These are phyloP conservation scores for Pampus argenteus DNA, from an alignment of 2,797 vertebrate species.

Conservation along the genomic window DNA sequence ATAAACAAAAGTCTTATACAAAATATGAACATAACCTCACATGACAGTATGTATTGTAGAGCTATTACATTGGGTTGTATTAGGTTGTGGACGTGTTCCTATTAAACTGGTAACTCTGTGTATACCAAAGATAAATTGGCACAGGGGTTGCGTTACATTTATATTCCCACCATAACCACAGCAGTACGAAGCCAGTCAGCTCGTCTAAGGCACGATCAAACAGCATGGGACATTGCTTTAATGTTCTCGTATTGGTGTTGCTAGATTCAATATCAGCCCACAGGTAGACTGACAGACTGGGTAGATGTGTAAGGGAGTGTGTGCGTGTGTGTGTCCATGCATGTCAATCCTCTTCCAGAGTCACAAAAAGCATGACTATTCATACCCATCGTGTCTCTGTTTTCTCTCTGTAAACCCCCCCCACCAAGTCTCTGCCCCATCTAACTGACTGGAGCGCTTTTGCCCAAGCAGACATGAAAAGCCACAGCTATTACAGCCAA, in stretches of 20 bases:
- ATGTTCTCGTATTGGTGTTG: constrained; percentile 62
- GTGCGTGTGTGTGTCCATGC: constrained; percentile 1
- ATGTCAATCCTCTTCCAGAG: constrained; percentile 13
- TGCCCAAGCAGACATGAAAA: constrained; percentile 66
- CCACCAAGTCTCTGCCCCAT: constrained; percentile 51
- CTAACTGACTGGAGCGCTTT: constrained; percentile 66
- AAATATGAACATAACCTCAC: neutral
- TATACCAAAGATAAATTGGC: constrained; percentile 26
- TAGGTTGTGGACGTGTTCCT: neutral
- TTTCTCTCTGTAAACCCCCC: constrained; percentile 3
- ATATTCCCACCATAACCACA: constrained; percentile 61
- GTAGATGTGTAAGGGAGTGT: neutral
- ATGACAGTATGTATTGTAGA: neutral
- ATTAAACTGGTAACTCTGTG: constrained; percentile 17
- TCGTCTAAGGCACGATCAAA: constrained; percentile 67
- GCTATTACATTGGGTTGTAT: neutral
- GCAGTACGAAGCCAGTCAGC: constrained; percentile 49
- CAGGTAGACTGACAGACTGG: constrained; percentile 21
- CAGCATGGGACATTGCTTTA: constrained; percentile 62
- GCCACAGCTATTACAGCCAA: constrained; percentile 75
- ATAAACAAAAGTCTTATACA: neutral
- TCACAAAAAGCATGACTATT: constrained; percentile 39
- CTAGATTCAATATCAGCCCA: constrained; percentile 50
- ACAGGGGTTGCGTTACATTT: constrained; percentile 44
- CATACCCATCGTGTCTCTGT: constrained; percentile 20